Percentiles rank a stretch among this genome's conserved stretches.
Conservation (phyloP, 1,140 invertebrate genomes). For the Ladona fulva region DNA sequence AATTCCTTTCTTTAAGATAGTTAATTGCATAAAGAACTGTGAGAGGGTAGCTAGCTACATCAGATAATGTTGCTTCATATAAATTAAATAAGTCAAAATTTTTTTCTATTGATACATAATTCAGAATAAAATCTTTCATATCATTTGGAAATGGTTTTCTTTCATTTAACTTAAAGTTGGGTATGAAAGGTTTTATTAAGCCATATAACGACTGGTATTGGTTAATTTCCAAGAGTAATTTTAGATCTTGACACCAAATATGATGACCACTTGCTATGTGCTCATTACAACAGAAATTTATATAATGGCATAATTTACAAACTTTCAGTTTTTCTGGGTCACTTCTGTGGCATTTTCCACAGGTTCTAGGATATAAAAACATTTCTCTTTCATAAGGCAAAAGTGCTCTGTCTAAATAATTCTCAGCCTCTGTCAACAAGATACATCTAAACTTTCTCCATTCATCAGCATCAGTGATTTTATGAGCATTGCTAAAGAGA, state of each 20-base stretch:
- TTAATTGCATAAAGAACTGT: conserved; percentile 51
- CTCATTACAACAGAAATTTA: conserved; percentile 33
- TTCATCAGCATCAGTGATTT: conserved; percentile 42
- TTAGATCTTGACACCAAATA: conserved; percentile 34
- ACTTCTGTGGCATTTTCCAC: conserved; percentile 38
- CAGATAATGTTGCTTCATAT: conserved; percentile 51
- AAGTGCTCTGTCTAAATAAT: conserved; percentile 44
- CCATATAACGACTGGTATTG: conserved; percentile 34
- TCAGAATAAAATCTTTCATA: conserved; percentile 33
- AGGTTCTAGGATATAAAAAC: conserved; percentile 54
- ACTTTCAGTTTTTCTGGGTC: conserved; percentile 36
- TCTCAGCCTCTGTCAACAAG: conserved; percentile 47
- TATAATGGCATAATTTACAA: conserved; percentile 48
- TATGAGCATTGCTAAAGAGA: conserved; percentile 42
- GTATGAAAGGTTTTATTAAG: conserved; percentile 24
- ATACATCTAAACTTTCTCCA: conserved; percentile 51
- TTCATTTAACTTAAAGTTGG: neutral
- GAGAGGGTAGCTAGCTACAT: conserved; percentile 52
- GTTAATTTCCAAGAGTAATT: conserved; percentile 32
- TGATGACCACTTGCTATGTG: conserved; percentile 30
- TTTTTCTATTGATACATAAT: conserved; percentile 28
- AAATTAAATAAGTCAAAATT: conserved; percentile 43
- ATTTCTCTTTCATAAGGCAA: conserved; percentile 56
- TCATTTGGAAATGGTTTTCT: conserved; percentile 33
- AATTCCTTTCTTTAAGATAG: conserved; percentile 20